Base-by-base conservation (phyloP, 2,797 vertebrate species). In the Adrianichthys oophorus region DNA sequence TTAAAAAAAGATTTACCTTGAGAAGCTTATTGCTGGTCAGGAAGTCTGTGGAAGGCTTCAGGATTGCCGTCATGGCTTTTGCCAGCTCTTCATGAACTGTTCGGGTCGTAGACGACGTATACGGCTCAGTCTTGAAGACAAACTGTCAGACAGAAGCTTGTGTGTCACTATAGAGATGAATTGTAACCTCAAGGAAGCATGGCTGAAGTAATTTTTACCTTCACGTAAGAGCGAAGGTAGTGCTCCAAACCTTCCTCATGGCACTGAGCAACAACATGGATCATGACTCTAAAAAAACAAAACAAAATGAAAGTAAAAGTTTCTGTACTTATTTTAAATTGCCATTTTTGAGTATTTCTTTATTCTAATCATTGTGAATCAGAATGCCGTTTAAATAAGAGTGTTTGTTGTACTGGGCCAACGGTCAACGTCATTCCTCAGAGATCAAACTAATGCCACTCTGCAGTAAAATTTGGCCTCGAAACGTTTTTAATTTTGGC, bases 1-100 rank as follows among this genome's bases (percentile, higher is more conserved):
- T 48, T 47, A 53, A 41, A 40, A 16, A 1, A 51, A 61, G 19
- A 70, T 18, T 58, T 89, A 99, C 98, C 95, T 99, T 99, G 51
- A 99, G 95, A 17, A 99, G 91, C 67, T 99, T 99, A 91, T 98
- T 98, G 82, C 96, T 94, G 5, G 97, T 99, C 72, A 98, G 95
- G 68, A 98, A 98, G 78, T 99, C 98, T 0, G 98, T 96, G 58
- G 96, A 98, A 66, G 98, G 96, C 83, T 98, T 99, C 78, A 99
- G 88, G 87, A 99, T 98, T 4, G 93, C 92, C 0, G 96, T 98
- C 97, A 99, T 99, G 59, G 97, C 95, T 82, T 98, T 99, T 23
- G 96, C 91, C 84, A 99, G 24, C 76, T 99, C 98, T 88, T 99
- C 97, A 0, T 99, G 98, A 48, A 97, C 93, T 0, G 92, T 93